Evolutionary conservation across 2,888 invertebrate genomes (phyloP), one percentile per base, ranked within the genome.

Genomic region (Acrocyrtus sp.): DNA sequence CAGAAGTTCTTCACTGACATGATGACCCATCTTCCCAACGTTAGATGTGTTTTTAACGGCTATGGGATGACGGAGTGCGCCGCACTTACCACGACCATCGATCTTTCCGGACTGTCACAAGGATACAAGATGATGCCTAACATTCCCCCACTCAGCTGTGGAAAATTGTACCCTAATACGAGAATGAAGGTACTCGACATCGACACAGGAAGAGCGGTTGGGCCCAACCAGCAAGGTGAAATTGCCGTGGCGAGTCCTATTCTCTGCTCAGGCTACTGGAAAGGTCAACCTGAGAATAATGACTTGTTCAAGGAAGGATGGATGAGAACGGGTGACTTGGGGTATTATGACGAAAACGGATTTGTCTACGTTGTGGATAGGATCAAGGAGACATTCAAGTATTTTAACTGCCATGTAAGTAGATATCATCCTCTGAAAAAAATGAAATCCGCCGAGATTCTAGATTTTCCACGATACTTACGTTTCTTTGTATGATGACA

Each of bases 341-440:
- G 77, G 10, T 78, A 78, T 45, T 80, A 78, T 48, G 80, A 80
- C 72, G 73, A 77, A 24, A 57, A 78, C 22, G 78, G 78, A 50
- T 80, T 76, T 58, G 57, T 80, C 15, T 80, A 67, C 45, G 67
- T 80, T 17, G 75, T 79, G 15, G 80, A 79, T 53, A 48, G 80
- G 19, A 76, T 79, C 41, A 80, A 80, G 53, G 80, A 80, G 61
- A 79, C 76, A 0, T 80, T 80, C 65, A 80, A 80, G 45, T 80
- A 80, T 54, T 80, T 77, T 45, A 78, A 78, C 17, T 78, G 76
- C 43, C 80, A 80, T 60, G 77, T 77, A 69, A 67, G 65, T 21
- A 8, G 24, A 17, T 43, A 17, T 47, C 45, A 61, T 17, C 1
- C 17, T 10, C 26, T n/a, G n/a, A n/a, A 34, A 34, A 34, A 34